Base-by-base conservation (phyloP, 1,140 invertebrate species). In the Drosophila simulans region DNA sequence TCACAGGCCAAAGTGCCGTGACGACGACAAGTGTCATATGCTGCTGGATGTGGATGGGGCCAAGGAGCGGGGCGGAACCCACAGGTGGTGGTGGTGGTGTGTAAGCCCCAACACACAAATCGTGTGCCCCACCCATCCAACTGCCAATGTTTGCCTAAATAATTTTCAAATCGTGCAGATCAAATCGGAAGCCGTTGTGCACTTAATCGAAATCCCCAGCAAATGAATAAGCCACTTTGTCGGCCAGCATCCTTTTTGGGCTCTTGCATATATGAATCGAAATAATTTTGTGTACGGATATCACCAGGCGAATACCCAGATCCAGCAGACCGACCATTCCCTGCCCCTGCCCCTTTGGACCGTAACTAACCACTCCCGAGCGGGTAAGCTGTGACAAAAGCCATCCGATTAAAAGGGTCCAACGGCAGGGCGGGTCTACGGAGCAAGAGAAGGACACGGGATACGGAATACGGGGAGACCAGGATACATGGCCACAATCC, bases 391-490 rank as follows among this genome's bases (percentile, higher is more conserved):
- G 48, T 51, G 48, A 51, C 48, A 51, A 51, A 51, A 51, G 48
- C 48, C 48, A 51, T 51, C 49, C 49, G 49, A 52, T 52, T 35
- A 52, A 52, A 52, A 52, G 49, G 49, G 49, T 35, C 27, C 49
- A 51, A 34, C n/a, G 27, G 27, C n/a, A 5, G 17, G 15, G 4
- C 5, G n/a, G 49, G 17, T 31, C 31, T 31, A 31, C 8, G 15
- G n/a, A 17, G 31, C 2, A 51, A 11, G 49, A 35, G 12, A 20
- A 34, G 17, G 31, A 11, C 3, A 10, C 11, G 10, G 34, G 34
- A 34, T 22, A 22, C 37, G 3, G 37, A 0, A 12, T 10, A 13
- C 3, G 13, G 10, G 37, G 13, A 4, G 13, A 12, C 11, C 11
- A 39, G 37, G 12, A 52, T 52, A 52, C 49, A 52, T 35, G 31